Evolutionary conservation across 2,888 invertebrate genomes (phyloP).

Genomic region (Nomada fucata): DNA sequence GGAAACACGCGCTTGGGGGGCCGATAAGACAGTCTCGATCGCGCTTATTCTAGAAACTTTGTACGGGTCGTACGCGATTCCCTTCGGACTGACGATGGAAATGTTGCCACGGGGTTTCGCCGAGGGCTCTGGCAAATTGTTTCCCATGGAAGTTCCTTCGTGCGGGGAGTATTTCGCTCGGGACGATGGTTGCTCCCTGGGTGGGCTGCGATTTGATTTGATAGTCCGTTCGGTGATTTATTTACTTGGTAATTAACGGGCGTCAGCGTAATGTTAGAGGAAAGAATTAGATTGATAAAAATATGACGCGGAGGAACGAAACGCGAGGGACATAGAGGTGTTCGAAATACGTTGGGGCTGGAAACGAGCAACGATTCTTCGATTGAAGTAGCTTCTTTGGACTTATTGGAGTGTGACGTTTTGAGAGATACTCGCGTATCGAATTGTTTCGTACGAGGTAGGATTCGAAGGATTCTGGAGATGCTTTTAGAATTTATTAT

Average conservation of each 20-base stretch:
- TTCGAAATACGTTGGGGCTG: too few species aligned
- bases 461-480: too few species aligned
- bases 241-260: background rate
- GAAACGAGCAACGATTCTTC: background rate
- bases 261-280: too few species aligned
- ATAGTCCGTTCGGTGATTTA: background rate
- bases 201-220: background rate
- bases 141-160: background rate
- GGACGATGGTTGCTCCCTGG: too few species aligned
- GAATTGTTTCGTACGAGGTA: too few species aligned
- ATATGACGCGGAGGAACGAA: too few species aligned
- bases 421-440: too few species aligned
- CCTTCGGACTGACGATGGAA: too few species aligned
- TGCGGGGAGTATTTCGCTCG: background rate
- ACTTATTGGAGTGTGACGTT: too few species aligned
- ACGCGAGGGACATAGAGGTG: too few species aligned
- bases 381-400: background rate
- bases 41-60: slow-evolving; percentile 6
- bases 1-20: background rate
- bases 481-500: too few species aligned
- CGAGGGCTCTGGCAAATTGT: background rate
- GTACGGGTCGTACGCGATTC: background rate
- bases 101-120: background rate
- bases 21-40: slow-evolving; percentile 15
- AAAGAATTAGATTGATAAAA: too few species aligned